Evolutionary conservation across 2,797 vertebrate genomes (phyloP), one percentile per base, ranked within the genome.

Genomic region (Hemitrygon akajei): DNA sequence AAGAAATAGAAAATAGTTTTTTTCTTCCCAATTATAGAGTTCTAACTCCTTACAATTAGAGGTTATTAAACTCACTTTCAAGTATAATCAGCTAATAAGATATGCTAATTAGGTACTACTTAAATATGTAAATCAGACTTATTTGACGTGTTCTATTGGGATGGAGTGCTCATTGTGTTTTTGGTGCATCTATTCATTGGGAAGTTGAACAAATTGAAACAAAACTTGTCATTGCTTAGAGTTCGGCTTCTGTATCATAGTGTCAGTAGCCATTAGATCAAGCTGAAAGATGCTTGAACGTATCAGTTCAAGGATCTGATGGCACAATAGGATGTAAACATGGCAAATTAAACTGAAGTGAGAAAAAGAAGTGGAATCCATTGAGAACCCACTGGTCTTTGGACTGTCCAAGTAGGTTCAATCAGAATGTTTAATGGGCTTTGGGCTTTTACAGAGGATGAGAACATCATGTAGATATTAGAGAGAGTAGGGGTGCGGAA

Each of bases 41-140:
- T 75, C 40, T 18, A 73, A 30, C 37, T 58, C 37, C n/a, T 37
- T 18, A 2, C 14, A 75, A 93, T 75, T 71, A 93, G 73, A 14
- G 12, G 56, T 71, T 40, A 91, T 71, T 91, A 37, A 91, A 22
- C 37, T 71, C 37, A 34, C 66, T 91, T 91, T 91, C 25, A 91
- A 91, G 63, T n/a, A 71, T 71, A 91, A 86, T 58, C 30, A 60
- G 16, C 58, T 86, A 86, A 86, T 86, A 86, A 58, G 82, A 60
- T 86, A 86, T 86, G 82, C 11, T 86, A 86, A 86, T 86, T 60
- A 58, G 27, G n/a, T 86, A 12, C 58, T 63, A 86, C 60, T 86
- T 91, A 91, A 91, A 91, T 63, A 37, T 37, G 69, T n/a, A 69
- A 91, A 91, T 91, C 60, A 69, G n/a, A 37, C 91, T 91, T 69